Conservation (phyloP, 2,797 vertebrate species). For the Scarus forsteni region DNA sequence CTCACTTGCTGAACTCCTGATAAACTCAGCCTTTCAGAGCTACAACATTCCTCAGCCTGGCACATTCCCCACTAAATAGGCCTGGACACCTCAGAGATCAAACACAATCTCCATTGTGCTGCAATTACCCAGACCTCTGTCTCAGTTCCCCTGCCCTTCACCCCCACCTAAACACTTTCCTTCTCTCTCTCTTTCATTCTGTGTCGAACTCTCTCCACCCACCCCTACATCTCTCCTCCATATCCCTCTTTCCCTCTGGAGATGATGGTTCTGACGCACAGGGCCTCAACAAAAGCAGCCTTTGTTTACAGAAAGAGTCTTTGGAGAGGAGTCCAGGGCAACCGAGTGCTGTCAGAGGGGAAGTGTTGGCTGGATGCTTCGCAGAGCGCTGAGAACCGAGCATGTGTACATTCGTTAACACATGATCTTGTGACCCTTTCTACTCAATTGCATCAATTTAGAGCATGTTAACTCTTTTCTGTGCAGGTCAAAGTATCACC, state of each 20-base stretch:
- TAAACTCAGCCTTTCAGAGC: constrained; percentile 83
- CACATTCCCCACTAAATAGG: constrained; percentile 83
- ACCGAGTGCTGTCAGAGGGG: constrained; percentile 80
- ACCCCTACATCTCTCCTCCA: constrained; percentile 65
- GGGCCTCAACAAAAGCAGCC: constrained; percentile 84
- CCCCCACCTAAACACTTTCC: constrained; percentile 71
- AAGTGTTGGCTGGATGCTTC: constrained; percentile 82
- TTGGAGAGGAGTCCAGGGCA: constrained; percentile 75
- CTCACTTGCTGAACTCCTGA: constrained; percentile 84
- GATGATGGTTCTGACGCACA: constrained; percentile 82
- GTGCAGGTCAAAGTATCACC: constrained; percentile 71
- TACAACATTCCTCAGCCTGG: constrained; percentile 82
- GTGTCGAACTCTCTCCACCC: constrained; percentile 67
- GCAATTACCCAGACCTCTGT: constrained; percentile 87
- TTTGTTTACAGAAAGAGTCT: constrained; percentile 84
- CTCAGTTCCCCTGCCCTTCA: constrained; percentile 79
- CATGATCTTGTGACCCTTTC: constrained; percentile 80
- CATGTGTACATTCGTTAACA: constrained; percentile 83
- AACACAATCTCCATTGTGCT: constrained; percentile 87
- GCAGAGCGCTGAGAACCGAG: constrained; percentile 77
- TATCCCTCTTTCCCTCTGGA: constrained; percentile 75
- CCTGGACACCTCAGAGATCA: constrained; percentile 88
- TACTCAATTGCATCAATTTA: constrained; percentile 80
- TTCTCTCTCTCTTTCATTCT: constrained; percentile 47
- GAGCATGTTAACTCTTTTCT: constrained; percentile 75